These are phyloP conservation scores for Sitobion miscanthi DNA, from an alignment of 1,140 invertebrate genomes.

Conservation along the genomic window DNA sequence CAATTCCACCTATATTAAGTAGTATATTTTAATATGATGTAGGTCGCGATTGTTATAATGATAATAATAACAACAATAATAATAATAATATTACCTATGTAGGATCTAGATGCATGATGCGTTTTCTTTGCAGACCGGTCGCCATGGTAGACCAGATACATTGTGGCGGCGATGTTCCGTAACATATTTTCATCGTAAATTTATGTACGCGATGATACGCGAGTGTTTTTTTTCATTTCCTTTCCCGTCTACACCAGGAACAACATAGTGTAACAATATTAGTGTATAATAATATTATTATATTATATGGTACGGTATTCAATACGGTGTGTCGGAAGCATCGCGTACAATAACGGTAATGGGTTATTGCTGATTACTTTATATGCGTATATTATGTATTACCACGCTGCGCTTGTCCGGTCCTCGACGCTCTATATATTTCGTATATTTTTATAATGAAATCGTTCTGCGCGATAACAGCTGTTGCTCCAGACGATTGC, in stretches of 20 bases:
- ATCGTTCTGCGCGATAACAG: not conserved
- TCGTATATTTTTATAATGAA: not conserved
- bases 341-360: slow-evolving; percentile 46
- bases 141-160: slow-evolving; percentile 34
- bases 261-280: not conserved
- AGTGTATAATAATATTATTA: not conserved
- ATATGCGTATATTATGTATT: not conserved
- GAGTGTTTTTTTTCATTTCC: not conserved
- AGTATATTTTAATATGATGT: not conserved
- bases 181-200: slow-evolving; percentile 49
- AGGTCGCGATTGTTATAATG: not conserved
- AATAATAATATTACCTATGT: not conserved
- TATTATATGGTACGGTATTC: slow-evolving; percentile 23
- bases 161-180: slow-evolving; percentile 16
- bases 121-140: slow-evolving; percentile 35
- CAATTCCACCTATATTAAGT: too few species aligned
- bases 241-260: not conserved
- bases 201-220: slow-evolving; percentile 1
- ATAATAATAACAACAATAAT: not conserved
- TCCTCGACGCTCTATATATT: slow-evolving; percentile 6
- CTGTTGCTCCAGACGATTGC: not conserved
- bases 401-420: not conserved
- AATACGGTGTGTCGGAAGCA: slow-evolving; percentile 18
- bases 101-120: not conserved
- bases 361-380: slow-evolving; percentile 10